These are phyloP conservation scores for Clistopyga incitator DNA, from an alignment of 2,888 invertebrate genomes.

Conservation along the genomic window DNA sequence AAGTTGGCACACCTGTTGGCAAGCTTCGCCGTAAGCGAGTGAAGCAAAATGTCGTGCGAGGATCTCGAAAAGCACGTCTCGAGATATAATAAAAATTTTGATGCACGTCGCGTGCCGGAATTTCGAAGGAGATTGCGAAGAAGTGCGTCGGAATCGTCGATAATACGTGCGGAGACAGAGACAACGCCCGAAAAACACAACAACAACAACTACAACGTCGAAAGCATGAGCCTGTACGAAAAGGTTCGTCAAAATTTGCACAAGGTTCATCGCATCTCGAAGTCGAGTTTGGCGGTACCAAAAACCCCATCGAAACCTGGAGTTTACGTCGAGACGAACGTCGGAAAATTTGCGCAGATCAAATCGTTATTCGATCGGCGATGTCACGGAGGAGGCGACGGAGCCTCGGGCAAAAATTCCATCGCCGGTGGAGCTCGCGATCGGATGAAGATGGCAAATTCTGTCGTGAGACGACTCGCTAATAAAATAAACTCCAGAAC, in stretches of 20 bases:
- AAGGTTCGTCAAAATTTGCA: constrained; percentile 62
- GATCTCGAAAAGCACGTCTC: not conserved
- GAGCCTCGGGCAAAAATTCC: constrained; percentile 1
- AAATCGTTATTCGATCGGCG: constrained; percentile 67
- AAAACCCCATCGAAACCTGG: constrained; percentile 65
- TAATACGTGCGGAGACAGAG: not conserved
- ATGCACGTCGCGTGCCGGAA: constrained; percentile 1
- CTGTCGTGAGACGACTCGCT: constrained; percentile 24
- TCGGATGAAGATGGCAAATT: not conserved
- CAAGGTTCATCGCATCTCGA: constrained; percentile 69
- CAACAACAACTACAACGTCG: constrained; percentile 9
- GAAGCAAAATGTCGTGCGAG: constrained; percentile 10
- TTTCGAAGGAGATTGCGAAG: constrained; percentile 3
- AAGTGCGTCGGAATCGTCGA: constrained; percentile 29
- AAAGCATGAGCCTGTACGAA: constrained; percentile 49
- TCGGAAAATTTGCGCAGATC: constrained; percentile 66
- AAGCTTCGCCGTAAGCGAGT: not conserved
- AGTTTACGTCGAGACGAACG: constrained; percentile 59
- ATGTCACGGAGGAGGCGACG: not conserved
- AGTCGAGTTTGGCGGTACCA: constrained; percentile 56
- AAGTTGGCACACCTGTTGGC: constrained; percentile 28
- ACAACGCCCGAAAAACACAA: not conserved
- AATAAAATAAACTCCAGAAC: not conserved
- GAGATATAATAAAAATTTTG: not conserved
- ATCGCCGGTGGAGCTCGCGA: not conserved